Conservation (phyloP, 2,113 vertebrate genomes). For the Hemibagrus wyckioides region DNA sequence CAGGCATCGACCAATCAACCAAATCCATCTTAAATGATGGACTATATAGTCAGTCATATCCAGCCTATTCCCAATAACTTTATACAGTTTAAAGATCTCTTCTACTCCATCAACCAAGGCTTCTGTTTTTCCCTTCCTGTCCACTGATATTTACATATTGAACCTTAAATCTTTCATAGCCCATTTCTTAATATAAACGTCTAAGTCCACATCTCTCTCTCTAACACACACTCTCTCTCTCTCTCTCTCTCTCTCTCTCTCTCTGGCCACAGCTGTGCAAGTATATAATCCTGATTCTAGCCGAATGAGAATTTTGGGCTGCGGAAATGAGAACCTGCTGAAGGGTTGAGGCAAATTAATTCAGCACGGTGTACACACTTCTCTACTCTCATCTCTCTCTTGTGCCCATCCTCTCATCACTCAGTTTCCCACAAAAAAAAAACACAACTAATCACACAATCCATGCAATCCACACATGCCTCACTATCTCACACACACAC, state of each 20-base stretch:
- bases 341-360: constrained; percentile 31
- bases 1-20: neutral
- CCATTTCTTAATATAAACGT: neutral
- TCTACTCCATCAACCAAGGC: neutral
- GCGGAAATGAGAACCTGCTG: constrained; percentile 49
- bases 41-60: neutral
- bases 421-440: neutral
- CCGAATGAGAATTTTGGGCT: constrained; percentile 41
- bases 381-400: neutral
- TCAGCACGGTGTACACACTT: neutral
- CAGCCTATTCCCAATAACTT: neutral
- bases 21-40: neutral
- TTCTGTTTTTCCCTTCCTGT: neutral
- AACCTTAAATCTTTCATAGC: neutral
- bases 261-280: constrained; percentile 32
- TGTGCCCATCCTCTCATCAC: constrained; percentile 10
- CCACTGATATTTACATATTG: neutral
- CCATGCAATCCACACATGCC: neutral
- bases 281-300: constrained; percentile 45
- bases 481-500: neutral
- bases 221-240: too few species aligned
- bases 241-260: neutral
- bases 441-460: constrained; percentile 11
- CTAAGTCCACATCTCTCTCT: neutral
- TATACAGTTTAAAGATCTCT: neutral